Base-by-base conservation (phyloP, 2,113 vertebrate species). In the Notarius quadriscutis region DNA sequence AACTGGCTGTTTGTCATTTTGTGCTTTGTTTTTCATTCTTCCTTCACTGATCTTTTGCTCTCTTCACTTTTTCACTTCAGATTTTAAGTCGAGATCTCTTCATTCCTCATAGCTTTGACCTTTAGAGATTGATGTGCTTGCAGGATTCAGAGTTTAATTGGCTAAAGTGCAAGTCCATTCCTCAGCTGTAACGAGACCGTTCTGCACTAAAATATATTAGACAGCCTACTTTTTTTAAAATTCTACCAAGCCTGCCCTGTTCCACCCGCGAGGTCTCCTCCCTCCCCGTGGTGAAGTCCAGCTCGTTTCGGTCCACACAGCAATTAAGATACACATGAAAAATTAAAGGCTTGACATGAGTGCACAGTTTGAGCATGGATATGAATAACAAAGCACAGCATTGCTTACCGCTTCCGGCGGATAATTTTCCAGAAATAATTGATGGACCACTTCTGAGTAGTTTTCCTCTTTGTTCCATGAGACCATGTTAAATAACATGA, bases 321-420 rank as follows among this genome's bases (percentile, higher is more conserved):
- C 92, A 92, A 92, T 93, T 94, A 92, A 87, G 83, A 88, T 86
- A 87, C 83, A 55, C 88, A 83, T 91, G 90, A 90, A 87, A 89
- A 90, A 91, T 92, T 14, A 88, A 92, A 87, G 67, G n/a, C 53
- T 86, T 87, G 84, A 86, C 83, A 92, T 90, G 87, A 83, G 86
- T 81, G 87, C 92, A 84, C 87, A 82, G 84, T 93, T 69, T 41
- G 84, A 85, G 81, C 41, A 72, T 84, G 53, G 69, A 34, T 53
- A 81, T 78, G 60, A 75, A 88, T 90, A 92, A 90, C 88, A 88
- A 84, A 87, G 86, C 55, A 65, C 71, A 79, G 69, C 85, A 86
- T 88, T 84, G 84, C 78, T 86, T 63, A 84, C 82, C 55, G 89
- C 91, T 89, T 30, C 85, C 50, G 91, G 91, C 89, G 25, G 77